Percentiles rank a stretch among this genome's conserved stretches.
Conservation (phyloP, 2,113 vertebrate species). For the Neoarius graeffei region DNA sequence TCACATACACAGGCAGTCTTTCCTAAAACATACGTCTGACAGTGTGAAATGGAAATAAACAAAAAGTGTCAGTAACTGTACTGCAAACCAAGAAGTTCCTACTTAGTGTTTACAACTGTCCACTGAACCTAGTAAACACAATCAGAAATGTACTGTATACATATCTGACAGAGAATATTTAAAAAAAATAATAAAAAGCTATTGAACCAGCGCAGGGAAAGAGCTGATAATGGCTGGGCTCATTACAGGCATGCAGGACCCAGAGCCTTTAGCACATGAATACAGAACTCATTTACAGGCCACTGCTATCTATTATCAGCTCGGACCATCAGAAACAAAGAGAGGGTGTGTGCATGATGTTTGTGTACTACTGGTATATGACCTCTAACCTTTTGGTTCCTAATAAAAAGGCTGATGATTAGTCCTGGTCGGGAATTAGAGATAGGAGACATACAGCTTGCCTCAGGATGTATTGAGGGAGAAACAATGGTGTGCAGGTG, state of each 20-base stretch:
- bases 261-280: constrained; percentile 36
- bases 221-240: constrained; percentile 20
- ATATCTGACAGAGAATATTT: not conserved
- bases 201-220: constrained; percentile 4
- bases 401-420: constrained; percentile 52
- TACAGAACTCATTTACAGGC: constrained; percentile 45
- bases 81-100: constrained; percentile 23
- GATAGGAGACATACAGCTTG: constrained; percentile 27
- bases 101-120: not conserved
- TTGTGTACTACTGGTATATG: not conserved
- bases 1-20: constrained; percentile 33
- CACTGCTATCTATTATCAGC: constrained; percentile 48
- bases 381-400: constrained; percentile 51
- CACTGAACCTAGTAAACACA: not conserved
- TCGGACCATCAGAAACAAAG: constrained; percentile 26
- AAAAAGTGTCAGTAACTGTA: constrained; percentile 23
- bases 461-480: constrained; percentile 21
- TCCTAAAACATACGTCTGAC: constrained; percentile 26
- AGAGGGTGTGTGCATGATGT: not conserved
- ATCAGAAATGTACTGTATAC: not conserved
- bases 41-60: constrained; percentile 48
- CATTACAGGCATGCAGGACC: constrained; percentile 32
- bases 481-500: constrained; percentile 41
- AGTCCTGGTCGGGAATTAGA: constrained; percentile 41
- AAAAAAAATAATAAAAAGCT: not conserved